Evolutionary conservation across 1,140 invertebrate genomes (phyloP), one percentile per base, ranked within the genome.

Genomic region (Eubasilissa regina): DNA sequence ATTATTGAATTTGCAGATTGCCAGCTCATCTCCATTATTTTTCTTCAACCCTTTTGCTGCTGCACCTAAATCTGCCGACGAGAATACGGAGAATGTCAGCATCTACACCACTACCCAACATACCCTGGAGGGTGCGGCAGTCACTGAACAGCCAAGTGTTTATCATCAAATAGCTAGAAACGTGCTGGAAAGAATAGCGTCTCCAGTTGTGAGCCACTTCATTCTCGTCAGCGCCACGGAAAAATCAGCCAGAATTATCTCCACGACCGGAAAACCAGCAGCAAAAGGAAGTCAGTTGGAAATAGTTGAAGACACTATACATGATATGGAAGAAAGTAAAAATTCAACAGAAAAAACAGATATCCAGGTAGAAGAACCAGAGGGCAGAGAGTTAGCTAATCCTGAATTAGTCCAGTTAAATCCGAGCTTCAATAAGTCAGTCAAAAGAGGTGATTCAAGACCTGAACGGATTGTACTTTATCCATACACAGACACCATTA

Each of bases 111-210:
- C 76, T 12, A 86, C 85, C 0, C 80, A 84, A 35, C 78, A 84
- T 1, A 82, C 83, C 43, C 83, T 84, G 0, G 73, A 77, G 6
- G 83, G 84, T 1, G 10, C 15, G 73, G 47, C 21, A 10, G 83
- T 79, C 45, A 84, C 64, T 15, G 47, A 68, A 45, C 58, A 78
- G 8, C 77, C 85, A 0, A 86, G 86, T 21, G 86, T 89, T 3
- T 88, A 87, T 78, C 85, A 86, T 9, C 87, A 88, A 79, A 86
- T 89, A 21, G 87, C 87, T 10, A 87, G 85, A 68, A 87, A 87
- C 47, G 84, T 89, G 7, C 85, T 87, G 17, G 86, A 88, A 80
- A 86, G 85, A 70, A 87, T 89, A 66, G 86, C 86, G 1, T 86
- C 86, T 0, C 87, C 87, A 4, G 85, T 88, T n/a, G 84, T 1